Conservation (phyloP, 2,888 invertebrate genomes). For the Mesorhabditis sp. region DNA sequence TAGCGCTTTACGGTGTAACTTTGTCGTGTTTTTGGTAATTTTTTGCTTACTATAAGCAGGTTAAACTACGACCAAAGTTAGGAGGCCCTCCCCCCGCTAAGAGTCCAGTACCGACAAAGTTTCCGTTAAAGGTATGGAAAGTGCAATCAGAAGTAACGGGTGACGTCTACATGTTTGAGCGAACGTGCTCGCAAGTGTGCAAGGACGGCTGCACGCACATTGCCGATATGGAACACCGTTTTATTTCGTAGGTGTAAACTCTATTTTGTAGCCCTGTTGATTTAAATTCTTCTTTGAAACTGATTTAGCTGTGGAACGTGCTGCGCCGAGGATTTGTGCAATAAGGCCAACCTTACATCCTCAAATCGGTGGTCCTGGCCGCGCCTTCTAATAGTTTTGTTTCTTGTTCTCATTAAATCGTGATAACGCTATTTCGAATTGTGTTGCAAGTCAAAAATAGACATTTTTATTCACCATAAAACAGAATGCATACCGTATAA, state of each 20-base stretch:
- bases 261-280: too few relatives aligned
- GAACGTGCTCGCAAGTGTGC: not conserved
- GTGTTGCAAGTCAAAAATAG: not conserved
- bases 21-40: too few relatives aligned
- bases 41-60: too few relatives aligned
- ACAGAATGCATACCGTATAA: too few relatives aligned
- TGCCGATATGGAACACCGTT: slow-evolving; percentile 5
- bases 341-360: not conserved
- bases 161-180: slow-evolving; percentile 1
- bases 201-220: slow-evolving; percentile 4
- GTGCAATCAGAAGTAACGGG: not conserved
- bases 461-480: not conserved
- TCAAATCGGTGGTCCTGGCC: too few relatives aligned
- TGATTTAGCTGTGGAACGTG: not conserved
- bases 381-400: too few relatives aligned
- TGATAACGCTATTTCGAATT: not conserved
- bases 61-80: too few relatives aligned
- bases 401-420: too few relatives aligned
- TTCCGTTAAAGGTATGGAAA: not conserved
- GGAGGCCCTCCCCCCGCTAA: too few relatives aligned
- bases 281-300: too few relatives aligned
- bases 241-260: not conserved
- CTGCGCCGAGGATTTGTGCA: not conserved
- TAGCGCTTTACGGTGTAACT: too few relatives aligned
- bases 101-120: too few relatives aligned